Percentiles rank a stretch among this genome's conserved stretches.
These are phyloP conservation scores for Drosophila grimshawi DNA, from an alignment of 1,140 invertebrate species.

Conservation along the genomic window DNA sequence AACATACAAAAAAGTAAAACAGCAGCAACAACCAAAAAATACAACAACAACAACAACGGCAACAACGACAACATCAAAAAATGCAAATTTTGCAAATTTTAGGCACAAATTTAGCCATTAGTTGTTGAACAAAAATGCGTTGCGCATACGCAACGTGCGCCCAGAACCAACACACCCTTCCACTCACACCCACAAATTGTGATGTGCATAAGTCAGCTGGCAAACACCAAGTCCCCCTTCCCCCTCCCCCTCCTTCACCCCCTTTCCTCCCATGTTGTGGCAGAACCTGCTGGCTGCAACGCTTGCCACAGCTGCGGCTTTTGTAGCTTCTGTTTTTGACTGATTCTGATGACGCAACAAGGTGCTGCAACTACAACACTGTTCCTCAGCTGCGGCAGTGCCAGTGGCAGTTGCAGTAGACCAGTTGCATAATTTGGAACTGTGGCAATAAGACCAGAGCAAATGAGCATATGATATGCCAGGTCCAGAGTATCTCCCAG, in stretches of 20 bases:
- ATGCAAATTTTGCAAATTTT: conserved; percentile 81
- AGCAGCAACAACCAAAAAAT: conserved; percentile 43
- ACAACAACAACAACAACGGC: conserved; percentile 44
- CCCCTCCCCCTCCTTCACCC: conserved; percentile 10
- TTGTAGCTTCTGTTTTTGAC: conserved; percentile 76
- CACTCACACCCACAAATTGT: background rate
- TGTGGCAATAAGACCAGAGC: too few relatives aligned
- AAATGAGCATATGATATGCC: too few relatives aligned
- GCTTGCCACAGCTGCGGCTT: conserved; percentile 70
- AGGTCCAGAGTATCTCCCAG: too few relatives aligned
- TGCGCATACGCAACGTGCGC: conserved; percentile 75
- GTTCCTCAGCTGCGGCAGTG: background rate
- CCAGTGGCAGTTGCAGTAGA: conserved; percentile 6
- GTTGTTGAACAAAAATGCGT: conserved; percentile 70
- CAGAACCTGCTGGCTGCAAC: background rate
- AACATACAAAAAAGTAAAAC: conserved; percentile 35
- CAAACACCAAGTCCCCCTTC: background rate
- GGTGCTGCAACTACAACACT: background rate
- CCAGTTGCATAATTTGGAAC: too few relatives aligned
- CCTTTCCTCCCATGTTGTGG: background rate
- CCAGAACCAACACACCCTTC: conserved; percentile 14
- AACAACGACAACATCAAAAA: conserved; percentile 72
- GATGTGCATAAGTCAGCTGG: conserved; percentile 38
- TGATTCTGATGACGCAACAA: conserved; percentile 49
- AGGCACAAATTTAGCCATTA: conserved; percentile 75